Evolutionary conservation across 1,140 invertebrate species (phyloP).

Genomic region (Hormaphis cornu): DNA sequence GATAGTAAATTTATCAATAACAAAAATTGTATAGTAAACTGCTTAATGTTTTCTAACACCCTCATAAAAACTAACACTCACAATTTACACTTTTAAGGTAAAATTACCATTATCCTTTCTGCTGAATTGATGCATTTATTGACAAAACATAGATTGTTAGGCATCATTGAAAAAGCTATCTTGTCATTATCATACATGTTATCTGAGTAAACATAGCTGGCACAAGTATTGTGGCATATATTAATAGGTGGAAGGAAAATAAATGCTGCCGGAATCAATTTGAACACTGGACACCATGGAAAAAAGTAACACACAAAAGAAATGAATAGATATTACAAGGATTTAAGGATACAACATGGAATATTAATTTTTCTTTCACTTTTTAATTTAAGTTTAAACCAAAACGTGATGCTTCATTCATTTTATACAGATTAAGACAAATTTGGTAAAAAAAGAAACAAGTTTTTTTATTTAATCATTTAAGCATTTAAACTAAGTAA

Average conservation of each 20-base stretch:
- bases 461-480: no score
- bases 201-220: not conserved
- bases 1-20: no score
- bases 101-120: constrained; percentile 8
- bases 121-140: not conserved
- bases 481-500: no score
- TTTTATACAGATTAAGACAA: no score
- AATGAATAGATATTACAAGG: not conserved
- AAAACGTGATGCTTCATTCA: not conserved
- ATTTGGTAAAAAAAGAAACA: no score
- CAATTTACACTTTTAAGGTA: not conserved
- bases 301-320: constrained; percentile 10
- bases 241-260: constrained; percentile 12
- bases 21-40: no score
- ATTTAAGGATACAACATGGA: not conserved
- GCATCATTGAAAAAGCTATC: not conserved
- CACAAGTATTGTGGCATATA: not conserved
- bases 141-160: constrained; percentile 7
- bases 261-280: not conserved
- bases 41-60: not conserved
- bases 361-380: not conserved
- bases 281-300: not conserved
- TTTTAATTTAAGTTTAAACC: not conserved
- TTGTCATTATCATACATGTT: not conserved
- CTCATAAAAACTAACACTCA: not conserved